These are phyloP conservation scores for Orycteropus afer DNA, from an alignment of 2,113 vertebrate genomes.

Conservation along the genomic window DNA sequence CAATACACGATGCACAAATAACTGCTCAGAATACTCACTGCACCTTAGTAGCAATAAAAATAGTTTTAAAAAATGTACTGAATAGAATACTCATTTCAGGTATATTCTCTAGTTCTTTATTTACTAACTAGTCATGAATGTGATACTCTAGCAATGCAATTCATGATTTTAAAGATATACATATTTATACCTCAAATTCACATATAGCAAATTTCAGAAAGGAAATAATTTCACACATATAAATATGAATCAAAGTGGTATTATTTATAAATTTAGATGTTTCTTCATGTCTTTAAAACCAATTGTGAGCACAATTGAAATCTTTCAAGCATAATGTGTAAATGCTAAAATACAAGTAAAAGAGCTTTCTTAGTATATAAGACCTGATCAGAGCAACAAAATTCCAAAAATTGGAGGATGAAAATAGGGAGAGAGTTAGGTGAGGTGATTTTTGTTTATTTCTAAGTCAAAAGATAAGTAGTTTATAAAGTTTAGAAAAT, in stretches of 20 bases:
- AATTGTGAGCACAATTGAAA: background rate
- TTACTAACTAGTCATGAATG: constrained; percentile 1
- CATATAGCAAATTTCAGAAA: background rate
- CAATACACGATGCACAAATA: background rate
- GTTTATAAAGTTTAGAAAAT: constrained; percentile 14
- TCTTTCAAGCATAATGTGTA: background rate
- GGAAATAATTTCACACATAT: background rate
- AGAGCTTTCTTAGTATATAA: background rate
- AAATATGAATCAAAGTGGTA: background rate
- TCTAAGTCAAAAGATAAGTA: background rate
- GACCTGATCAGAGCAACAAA: background rate
- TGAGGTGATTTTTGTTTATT: background rate
- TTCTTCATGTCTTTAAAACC: constrained; percentile 8
- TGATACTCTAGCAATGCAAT: constrained; percentile 20
- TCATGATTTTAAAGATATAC: background rate
- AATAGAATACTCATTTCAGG: background rate
- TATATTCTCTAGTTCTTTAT: background rate
- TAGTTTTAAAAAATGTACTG: background rate
- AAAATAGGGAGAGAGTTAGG: background rate
- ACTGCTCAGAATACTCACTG: background rate
- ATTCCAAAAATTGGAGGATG: background rate
- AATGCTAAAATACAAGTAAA: background rate
- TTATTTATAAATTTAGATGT: constrained; percentile 32
- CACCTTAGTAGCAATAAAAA: background rate
- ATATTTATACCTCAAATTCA: background rate